These are phyloP conservation scores for Alethe castanea DNA, from an alignment of 2,113 vertebrate species.

Conservation along the genomic window DNA sequence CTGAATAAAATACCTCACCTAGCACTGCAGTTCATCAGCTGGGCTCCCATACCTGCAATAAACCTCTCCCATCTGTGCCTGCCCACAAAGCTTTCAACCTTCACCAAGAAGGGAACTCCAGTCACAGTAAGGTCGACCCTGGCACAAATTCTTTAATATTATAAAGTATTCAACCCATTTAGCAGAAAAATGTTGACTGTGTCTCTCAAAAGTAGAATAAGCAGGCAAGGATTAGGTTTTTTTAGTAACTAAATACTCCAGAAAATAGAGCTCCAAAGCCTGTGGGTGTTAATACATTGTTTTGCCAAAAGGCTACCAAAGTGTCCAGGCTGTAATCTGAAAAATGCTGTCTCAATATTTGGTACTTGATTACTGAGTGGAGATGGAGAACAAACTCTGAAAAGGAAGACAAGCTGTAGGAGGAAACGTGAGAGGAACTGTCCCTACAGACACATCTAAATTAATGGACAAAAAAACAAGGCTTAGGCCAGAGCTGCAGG, in stretches of 20 bases:
- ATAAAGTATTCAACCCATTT: not conserved
- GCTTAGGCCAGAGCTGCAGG: not conserved
- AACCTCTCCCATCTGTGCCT: constrained; percentile 39
- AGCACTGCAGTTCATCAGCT: not conserved
- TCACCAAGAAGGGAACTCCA: not conserved
- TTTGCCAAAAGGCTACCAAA: not conserved
- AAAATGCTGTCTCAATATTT: not conserved
- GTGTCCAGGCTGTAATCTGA: not conserved
- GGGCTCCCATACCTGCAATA: constrained; percentile 20
- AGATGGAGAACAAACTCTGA: not conserved
- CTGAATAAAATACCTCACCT: constrained; percentile 29
- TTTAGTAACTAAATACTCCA: not conserved
- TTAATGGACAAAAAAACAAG: not conserved
- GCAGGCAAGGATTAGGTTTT: not conserved
- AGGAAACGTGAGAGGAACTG: not conserved
- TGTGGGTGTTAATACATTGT: not conserved
- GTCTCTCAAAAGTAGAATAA: not conserved
- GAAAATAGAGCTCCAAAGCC: not conserved
- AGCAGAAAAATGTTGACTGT: not conserved
- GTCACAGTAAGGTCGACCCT: not conserved
- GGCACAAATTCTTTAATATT: not conserved
- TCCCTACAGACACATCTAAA: not conserved
- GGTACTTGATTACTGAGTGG: not conserved
- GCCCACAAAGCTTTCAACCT: not conserved
- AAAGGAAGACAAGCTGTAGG: not conserved